Base-by-base conservation (phyloP, 2,888 invertebrate genomes). In the Achlya flavicornis region DNA sequence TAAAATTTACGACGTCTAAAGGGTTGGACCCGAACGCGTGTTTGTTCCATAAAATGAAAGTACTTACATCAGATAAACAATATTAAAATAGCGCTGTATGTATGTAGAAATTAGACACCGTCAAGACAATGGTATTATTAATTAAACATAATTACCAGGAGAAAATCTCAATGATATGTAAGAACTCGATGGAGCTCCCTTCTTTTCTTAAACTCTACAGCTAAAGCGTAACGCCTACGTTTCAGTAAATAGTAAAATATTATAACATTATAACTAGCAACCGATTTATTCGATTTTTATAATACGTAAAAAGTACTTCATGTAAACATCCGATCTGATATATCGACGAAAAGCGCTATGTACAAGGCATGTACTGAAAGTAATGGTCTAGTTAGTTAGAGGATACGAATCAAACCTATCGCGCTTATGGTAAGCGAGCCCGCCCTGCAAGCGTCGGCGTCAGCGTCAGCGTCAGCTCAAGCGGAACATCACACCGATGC, bases 1-100 rank as follows among this genome's bases (percentile, higher is more conserved):
- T 92, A 91, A 87, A 83, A 79, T 86, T 89, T 89, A 91, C 90
- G 88, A 89, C 80, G 86, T 87, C 91, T 92, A 92, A 89, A 89
- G 90, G 93, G 92, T 93, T 93, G 93, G 93, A 93, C 93, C 93
- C 93, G 92, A 89, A 92, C 87, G 91, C 90, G 87, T 91, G 90
- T 89, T 91, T 86, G 84, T 88, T 89, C 84, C 81, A 77, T 83
- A 83, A 87, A 89, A 90, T 81, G 77, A 88, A 87, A 83, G 76
- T 84, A 80, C 77, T 75, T 71, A 76, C 65, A 62, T 77, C 80
- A 79, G 85, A 80, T 85, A 77, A 80, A 84, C 46, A 46, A 73
- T 83, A 76, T 77, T 83, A 83, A 85, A 85, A 88, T 82, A 89
- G 86, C 84, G 84, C 80, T 87, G 90, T 16, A 53, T 41, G 16